These are phyloP conservation scores for Rhipidura dahli DNA, from an alignment of 2,113 vertebrate genomes.

Conservation along the genomic window DNA sequence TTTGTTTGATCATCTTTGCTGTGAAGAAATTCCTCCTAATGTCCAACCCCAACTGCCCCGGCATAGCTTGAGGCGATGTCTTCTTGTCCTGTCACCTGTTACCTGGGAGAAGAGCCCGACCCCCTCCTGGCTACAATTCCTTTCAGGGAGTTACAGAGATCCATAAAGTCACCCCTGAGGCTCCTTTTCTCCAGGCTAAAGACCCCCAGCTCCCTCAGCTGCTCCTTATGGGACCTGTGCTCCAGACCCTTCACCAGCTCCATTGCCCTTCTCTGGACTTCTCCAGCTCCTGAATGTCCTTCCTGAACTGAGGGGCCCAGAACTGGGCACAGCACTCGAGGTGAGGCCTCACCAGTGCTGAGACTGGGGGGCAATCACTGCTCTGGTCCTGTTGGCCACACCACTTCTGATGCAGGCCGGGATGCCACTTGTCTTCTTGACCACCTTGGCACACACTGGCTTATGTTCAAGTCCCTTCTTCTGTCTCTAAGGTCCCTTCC, in stretches of 20 bases:
- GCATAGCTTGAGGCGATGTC: background rate
- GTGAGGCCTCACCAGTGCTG: fast-evolving
- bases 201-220: background rate
- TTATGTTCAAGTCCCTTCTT: background rate
- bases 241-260: background rate
- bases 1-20: background rate
- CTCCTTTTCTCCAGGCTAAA: background rate
- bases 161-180: fast-evolving
- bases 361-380: background rate
- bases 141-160: fast-evolving
- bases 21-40: background rate
- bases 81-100: background rate
- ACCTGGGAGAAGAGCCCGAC: too few species aligned
- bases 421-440: background rate
- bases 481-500: background rate
- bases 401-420: background rate
- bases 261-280: fast-evolving
- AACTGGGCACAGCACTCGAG: fast-evolving
- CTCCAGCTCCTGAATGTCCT: background rate
- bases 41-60: too few species aligned
- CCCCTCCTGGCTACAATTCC: background rate
- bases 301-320: fast-evolving
- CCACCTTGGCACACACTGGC: background rate
- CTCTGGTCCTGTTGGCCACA: background rate
- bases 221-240: fast-evolving